Conservation (phyloP, 2,113 vertebrate species). For the Sialia sialis region DNA sequence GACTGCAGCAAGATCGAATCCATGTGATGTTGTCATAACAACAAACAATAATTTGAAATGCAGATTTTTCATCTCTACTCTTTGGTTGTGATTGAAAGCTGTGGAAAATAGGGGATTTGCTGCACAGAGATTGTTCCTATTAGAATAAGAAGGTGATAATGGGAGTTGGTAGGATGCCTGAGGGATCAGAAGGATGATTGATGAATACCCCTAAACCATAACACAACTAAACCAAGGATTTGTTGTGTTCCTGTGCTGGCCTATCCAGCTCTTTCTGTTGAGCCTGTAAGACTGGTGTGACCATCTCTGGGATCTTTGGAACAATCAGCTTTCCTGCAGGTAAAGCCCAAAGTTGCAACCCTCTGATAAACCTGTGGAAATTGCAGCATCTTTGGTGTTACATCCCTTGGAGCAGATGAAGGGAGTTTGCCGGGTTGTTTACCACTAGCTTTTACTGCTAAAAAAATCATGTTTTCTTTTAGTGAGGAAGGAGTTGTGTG, state of each 20-base stretch:
- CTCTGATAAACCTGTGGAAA: neutral
- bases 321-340: neutral
- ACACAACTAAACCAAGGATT: slow-evolving; percentile 12
- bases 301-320: neutral
- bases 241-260: neutral
- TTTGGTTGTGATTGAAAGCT: slow-evolving; percentile 33
- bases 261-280: neutral
- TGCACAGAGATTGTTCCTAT: slow-evolving; percentile 9
- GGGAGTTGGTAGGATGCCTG: slow-evolving; percentile 39
- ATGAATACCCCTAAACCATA: neutral
- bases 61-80: slow-evolving; percentile 62
- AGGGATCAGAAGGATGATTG: slow-evolving; percentile 37
- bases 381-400: neutral
- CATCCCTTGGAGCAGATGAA: neutral
- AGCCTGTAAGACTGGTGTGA: neutral
- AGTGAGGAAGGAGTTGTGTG: neutral
- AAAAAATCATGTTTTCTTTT: neutral
- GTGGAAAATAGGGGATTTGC: slow-evolving; percentile 45
- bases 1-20: slow-evolving; percentile 24
- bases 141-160: slow-evolving; percentile 42
- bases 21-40: slow-evolving; percentile 74
- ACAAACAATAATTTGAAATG: slow-evolving; percentile 73
- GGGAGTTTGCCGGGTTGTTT: neutral
- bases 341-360: rapidly evolving
- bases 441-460: neutral